Evolutionary conservation across 2,113 vertebrate species (phyloP).

Genomic region (Fregetta grallaria): DNA sequence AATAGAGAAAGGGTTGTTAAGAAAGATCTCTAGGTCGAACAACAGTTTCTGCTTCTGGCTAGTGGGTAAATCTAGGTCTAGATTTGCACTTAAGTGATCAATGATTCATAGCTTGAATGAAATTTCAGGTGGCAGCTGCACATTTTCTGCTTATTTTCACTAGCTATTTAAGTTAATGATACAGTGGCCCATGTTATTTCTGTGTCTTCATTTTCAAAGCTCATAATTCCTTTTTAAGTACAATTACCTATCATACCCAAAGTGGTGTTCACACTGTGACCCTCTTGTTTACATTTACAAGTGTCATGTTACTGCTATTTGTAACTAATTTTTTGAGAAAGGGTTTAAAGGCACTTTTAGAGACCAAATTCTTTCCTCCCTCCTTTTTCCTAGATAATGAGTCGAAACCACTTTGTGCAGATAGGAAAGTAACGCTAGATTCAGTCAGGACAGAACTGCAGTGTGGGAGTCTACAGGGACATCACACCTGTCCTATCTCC

Average conservation of each 20-base stretch:
- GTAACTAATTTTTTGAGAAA: neutral
- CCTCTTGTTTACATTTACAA: neutral
- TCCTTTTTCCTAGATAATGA: neutral
- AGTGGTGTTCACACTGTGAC: neutral
- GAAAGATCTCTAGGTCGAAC: neutral
- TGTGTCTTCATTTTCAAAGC: neutral
- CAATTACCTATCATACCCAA: neutral
- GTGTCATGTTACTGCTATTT: neutral
- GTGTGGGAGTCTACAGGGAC: no score
- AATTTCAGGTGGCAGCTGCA: neutral
- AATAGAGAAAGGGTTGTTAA: neutral
- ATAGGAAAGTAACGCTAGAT: neutral
- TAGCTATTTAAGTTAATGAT: neutral
- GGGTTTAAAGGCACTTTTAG: neutral
- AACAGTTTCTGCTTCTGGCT: neutral
- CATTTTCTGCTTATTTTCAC: neutral
- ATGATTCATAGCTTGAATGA: neutral
- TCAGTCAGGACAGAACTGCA: neutral
- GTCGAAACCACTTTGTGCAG: neutral
- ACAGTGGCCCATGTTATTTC: neutral
- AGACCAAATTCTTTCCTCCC: neutral
- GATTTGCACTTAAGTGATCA: neutral
- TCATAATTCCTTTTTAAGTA: neutral
- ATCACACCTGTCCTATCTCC: neutral
- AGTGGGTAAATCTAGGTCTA: neutral